Conservation (phyloP, 2,797 vertebrate genomes). For the Diceros bicornis region DNA sequence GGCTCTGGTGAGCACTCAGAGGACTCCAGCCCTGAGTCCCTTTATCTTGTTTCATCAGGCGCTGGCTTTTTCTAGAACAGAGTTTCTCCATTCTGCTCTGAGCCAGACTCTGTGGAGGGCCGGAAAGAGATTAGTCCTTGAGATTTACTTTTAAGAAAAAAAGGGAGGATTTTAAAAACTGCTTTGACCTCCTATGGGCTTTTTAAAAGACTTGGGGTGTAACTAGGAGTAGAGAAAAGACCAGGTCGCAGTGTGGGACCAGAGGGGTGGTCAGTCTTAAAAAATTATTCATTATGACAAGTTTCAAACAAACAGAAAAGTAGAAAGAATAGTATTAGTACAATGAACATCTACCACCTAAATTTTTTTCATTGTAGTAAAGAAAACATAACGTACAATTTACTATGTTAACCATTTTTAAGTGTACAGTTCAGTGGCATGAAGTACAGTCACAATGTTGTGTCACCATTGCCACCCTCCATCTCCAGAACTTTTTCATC, state of each 20-base stretch:
- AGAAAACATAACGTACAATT: not conserved
- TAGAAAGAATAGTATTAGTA: not conserved
- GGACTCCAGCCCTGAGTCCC: not conserved
- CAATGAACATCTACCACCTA: not conserved
- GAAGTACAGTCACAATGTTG: not conserved
- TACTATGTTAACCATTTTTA: not conserved
- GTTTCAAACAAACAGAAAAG: not conserved
- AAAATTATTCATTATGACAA: not conserved
- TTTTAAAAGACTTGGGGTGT: conserved; percentile 9
- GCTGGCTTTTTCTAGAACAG: not conserved
- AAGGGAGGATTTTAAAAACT: not conserved
- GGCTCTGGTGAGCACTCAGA: not conserved
- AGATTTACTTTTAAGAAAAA: not conserved
- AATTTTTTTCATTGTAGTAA: not conserved
- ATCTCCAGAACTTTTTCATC: not conserved
- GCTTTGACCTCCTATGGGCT: not conserved
- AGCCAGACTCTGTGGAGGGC: not conserved
- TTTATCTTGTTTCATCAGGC: not conserved
- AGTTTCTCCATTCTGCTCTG: not conserved
- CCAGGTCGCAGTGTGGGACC: not conserved
- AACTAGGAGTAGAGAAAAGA: not conserved
- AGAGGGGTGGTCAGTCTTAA: not conserved
- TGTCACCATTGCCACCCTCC: too few species aligned
- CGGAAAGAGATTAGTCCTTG: not conserved
- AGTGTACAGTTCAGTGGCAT: not conserved